Evolutionary conservation across 2,888 invertebrate genomes (phyloP).

Genomic region (Microchrysa polita): DNA sequence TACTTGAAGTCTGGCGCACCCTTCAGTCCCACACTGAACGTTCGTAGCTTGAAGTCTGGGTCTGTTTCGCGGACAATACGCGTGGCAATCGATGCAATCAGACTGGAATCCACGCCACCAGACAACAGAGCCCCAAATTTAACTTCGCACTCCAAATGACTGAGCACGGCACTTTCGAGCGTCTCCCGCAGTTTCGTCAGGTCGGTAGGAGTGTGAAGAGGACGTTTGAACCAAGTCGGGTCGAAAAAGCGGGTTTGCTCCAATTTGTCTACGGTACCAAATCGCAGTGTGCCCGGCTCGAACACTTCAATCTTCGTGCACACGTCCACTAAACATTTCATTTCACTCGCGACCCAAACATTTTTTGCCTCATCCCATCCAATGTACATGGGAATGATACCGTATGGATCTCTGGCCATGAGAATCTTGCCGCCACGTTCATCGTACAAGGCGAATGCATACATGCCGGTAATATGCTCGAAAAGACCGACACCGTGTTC

Average conservation of each 20-base stretch:
- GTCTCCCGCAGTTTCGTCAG: constrained; percentile 56
- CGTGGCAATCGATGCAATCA: constrained; percentile 64
- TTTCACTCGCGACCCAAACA: constrained; percentile 62
- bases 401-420: constrained; percentile 62
- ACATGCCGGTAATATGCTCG: constrained; percentile 62
- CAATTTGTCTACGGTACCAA: constrained; percentile 57
- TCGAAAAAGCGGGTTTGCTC: constrained; percentile 56
- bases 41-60: constrained; percentile 66
- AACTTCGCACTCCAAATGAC: constrained; percentile 64
- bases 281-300: constrained; percentile 59
- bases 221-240: constrained; percentile 56
- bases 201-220: constrained; percentile 56
- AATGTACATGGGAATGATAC: constrained; percentile 63
- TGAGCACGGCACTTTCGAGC: constrained; percentile 61
- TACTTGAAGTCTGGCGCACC: constrained; percentile 89
- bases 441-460: constrained; percentile 61
- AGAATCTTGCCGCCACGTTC: constrained; percentile 57
- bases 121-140: constrained; percentile 62
- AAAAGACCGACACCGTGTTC: constrained; percentile 58
- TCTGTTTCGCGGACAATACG: constrained; percentile 60
- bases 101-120: constrained; percentile 63
- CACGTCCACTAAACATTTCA: constrained; percentile 61
- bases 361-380: constrained; percentile 61
- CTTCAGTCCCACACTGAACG: constrained; percentile 91
- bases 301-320: constrained; percentile 59